Evolutionary conservation across 1,140 invertebrate species (phyloP).

Genomic region (Goniozus legneri): DNA sequence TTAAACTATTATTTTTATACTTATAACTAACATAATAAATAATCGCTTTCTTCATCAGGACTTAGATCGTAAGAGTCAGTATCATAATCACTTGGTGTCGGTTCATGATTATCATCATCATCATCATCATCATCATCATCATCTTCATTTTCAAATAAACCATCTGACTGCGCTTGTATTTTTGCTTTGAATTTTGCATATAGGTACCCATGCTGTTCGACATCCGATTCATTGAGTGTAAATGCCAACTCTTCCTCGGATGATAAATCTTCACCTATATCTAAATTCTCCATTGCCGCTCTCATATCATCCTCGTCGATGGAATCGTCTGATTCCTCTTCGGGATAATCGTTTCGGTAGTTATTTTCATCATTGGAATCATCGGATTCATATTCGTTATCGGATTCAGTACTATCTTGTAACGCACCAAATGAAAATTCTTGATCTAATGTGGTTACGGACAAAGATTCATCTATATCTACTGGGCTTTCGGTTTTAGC

Average conservation of each 20-base stretch:
- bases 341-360: slow-evolving; percentile 57
- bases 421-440: slow-evolving; percentile 32
- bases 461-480: slow-evolving; percentile 25
- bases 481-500: slow-evolving; percentile 22
- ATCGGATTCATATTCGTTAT: slow-evolving; percentile 41
- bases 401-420: slow-evolving; percentile 29
- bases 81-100: too few species aligned
- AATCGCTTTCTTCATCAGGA: too few species aligned
- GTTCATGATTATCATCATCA: slow-evolving; percentile 5
- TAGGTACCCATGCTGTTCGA: slow-evolving; percentile 51
- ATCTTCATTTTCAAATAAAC: slow-evolving; percentile 13
- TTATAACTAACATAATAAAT: too few species aligned
- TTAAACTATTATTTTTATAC: too few species aligned
- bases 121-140: slow-evolving; percentile 19
- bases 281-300: slow-evolving; percentile 33
- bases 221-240: slow-evolving; percentile 52
- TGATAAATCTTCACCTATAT: slow-evolving; percentile 37
- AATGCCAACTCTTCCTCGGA: slow-evolving; percentile 52
- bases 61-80: too few species aligned
- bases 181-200: slow-evolving; percentile 59
- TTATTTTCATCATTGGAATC: slow-evolving; percentile 58
- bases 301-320: slow-evolving; percentile 38
- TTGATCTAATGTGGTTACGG: slow-evolving; percentile 25
- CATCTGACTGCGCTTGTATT: slow-evolving; percentile 34
- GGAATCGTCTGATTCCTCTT: slow-evolving; percentile 44